Conservation (phyloP, 2,797 vertebrate genomes). For the Rhinophrynus dorsalis region DNA sequence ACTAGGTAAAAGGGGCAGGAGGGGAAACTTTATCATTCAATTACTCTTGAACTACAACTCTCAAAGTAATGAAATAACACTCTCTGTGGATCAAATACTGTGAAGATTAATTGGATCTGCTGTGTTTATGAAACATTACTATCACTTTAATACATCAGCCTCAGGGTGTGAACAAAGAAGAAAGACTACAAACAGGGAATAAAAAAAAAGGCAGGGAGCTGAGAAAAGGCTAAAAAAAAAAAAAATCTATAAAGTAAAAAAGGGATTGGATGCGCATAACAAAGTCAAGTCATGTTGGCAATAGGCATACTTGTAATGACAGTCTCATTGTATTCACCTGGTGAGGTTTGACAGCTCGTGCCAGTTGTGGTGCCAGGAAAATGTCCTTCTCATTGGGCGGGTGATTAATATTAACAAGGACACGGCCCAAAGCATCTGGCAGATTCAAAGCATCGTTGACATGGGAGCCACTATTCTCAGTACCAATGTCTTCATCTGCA, state of each 20-base stretch:
- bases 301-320: no score
- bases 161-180: neutral
- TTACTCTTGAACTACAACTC: no score
- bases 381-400: slow-evolving; percentile 93
- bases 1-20: no score
- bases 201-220: neutral
- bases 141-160: no score
- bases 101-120: no score
- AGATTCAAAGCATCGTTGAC: slow-evolving; percentile 90
- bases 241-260: neutral
- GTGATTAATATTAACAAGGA: slow-evolving; percentile 96
- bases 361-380: slow-evolving; percentile 90
- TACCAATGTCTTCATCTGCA: slow-evolving; percentile 78
- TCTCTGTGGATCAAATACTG: no score
- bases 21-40: no score
- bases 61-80: no score
- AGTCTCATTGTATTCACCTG: slow-evolving; percentile 82
- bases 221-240: neutral
- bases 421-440: slow-evolving; percentile 85
- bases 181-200: neutral
- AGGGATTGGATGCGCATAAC: no score
- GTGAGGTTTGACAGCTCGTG: slow-evolving; percentile 93
- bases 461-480: slow-evolving; percentile 93
- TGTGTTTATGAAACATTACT: no score
- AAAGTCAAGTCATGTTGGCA: no score